phyloP scores from a whole-genome alignment of 2,888 invertebrate genomes.

The Orchestes rusci region DNA sequence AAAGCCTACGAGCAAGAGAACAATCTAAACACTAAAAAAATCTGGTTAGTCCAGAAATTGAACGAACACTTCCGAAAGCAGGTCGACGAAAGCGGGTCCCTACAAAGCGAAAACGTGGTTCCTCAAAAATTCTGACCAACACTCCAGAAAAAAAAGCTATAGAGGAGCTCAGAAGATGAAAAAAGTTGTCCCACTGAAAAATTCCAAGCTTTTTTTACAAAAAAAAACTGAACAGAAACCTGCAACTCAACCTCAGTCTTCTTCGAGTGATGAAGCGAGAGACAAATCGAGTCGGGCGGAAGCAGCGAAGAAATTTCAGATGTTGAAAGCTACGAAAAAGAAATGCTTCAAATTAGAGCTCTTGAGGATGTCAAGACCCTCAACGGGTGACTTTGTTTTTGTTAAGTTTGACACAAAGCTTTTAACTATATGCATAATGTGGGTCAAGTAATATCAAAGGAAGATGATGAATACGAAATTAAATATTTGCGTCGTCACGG shows the following conservation, averaged over 20 bases:
- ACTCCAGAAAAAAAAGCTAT: no score
- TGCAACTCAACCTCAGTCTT: neutral
- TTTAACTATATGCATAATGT: neutral
- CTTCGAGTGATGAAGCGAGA: slow-evolving; percentile 6
- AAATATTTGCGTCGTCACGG: slow-evolving; percentile 12
- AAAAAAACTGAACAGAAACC: slow-evolving; percentile 1
- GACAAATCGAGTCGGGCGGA: neutral
- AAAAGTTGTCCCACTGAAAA: neutral
- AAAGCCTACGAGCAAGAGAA: neutral
- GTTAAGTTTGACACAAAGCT: slow-evolving; percentile 7
- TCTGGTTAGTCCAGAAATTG: slow-evolving; percentile 4
- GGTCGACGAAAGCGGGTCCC: slow-evolving; percentile 6
- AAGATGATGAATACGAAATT: slow-evolving; percentile 7
- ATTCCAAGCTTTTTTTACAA: neutral
- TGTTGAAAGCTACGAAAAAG: slow-evolving; percentile 13
- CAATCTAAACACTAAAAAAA: slow-evolving; percentile 2
- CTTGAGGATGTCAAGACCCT: slow-evolving; percentile 11
- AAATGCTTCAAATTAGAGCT: slow-evolving; percentile 12
- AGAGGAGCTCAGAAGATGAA: neutral
- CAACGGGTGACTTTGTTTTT: slow-evolving; percentile 9
- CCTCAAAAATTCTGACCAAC: no score
- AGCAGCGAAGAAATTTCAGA: slow-evolving; percentile 10
- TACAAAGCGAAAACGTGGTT: slow-evolving; percentile 7
- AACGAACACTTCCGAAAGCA: slow-evolving; percentile 9
- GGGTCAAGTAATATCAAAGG: neutral